phyloP scores from a whole-genome alignment of 2,888 invertebrate genomes.

The Tenthredo amoena region DNA sequence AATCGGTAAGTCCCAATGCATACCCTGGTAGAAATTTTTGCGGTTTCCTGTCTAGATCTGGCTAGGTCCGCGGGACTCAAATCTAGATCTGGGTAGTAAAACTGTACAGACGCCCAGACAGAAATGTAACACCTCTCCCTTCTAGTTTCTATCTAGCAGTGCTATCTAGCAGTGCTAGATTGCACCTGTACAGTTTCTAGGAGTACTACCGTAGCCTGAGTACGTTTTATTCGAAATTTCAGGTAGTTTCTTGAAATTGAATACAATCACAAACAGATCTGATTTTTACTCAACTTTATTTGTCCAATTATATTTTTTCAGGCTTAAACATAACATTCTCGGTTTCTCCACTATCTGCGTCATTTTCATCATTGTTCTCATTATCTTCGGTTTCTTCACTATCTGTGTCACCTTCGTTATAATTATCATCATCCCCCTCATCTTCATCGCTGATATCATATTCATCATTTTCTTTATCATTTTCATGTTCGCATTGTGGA shows the following conservation, averaged over 20 bases:
- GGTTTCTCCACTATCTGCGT: neutral
- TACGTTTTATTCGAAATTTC: neutral
- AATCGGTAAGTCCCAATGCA: no score
- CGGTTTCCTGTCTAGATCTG: neutral
- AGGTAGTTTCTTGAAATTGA: neutral
- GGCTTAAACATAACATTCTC: no score
- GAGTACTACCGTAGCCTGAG: neutral
- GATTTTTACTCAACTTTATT: neutral
- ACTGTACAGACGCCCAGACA: neutral
- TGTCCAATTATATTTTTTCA: neutral
- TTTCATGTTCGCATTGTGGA: neutral
- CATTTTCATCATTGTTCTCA: neutral
- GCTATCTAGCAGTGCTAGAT: neutral
- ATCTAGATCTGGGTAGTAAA: neutral
- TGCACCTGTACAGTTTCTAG: neutral
- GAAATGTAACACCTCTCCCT: neutral
- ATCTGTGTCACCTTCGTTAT: neutral
- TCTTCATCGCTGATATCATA: neutral
- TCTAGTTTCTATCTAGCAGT: neutral
- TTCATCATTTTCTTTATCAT: neutral
- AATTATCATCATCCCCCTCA: neutral
- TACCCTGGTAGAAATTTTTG: neutral
- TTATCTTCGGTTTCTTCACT: neutral
- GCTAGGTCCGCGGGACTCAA: neutral
- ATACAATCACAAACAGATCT: neutral